phyloP scores from a whole-genome alignment of 2,797 vertebrate species.

The Melanotaenia parkinsoni region DNA sequence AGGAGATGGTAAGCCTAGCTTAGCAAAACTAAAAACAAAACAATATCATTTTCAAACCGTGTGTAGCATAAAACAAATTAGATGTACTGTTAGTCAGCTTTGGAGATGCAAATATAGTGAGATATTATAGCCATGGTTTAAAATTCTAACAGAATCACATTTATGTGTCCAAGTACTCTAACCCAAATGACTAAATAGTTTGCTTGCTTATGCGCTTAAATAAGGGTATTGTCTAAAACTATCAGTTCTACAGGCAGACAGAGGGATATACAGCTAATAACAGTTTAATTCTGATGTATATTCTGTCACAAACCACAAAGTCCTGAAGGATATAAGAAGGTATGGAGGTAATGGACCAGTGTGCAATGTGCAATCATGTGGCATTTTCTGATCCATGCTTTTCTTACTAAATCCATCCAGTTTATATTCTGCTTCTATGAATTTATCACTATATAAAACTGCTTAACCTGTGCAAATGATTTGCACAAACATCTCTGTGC shows the following conservation, averaged over 20 bases:
- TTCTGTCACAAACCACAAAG: not conserved
- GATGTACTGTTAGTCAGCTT: not conserved
- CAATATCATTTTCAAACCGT: not conserved
- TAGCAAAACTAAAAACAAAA: not conserved
- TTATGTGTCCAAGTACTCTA: not conserved
- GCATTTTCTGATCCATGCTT: not conserved
- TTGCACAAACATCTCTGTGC: not conserved
- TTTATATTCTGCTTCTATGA: not conserved
- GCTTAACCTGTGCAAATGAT: not conserved
- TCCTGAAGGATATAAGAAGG: not conserved
- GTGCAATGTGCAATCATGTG: not conserved
- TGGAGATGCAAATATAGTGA: not conserved
- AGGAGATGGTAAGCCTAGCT: not conserved
- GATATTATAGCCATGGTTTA: not conserved
- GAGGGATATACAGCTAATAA: too few relatives aligned
- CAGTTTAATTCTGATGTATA: not conserved
- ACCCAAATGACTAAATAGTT: not conserved
- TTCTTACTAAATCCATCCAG: not conserved
- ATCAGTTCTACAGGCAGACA: too few relatives aligned
- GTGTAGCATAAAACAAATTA: not conserved
- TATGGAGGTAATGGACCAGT: not conserved
- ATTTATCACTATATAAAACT: not conserved
- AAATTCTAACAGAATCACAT: too few relatives aligned
- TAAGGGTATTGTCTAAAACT: not conserved
- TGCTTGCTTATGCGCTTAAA: not conserved